Conservation (phyloP, 2,797 vertebrate genomes). For the Vultur gryphus region DNA sequence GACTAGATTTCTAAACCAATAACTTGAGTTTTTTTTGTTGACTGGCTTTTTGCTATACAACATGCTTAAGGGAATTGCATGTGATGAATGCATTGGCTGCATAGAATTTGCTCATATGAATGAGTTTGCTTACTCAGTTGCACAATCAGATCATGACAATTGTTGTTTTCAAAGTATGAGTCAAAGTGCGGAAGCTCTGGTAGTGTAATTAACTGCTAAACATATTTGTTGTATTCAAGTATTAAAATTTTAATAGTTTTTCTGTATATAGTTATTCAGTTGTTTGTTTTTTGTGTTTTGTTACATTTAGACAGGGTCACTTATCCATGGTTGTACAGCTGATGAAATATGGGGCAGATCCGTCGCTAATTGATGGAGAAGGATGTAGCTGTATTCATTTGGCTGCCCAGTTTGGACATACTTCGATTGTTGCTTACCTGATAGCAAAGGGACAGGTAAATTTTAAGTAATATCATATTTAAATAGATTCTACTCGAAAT, state of each 20-base stretch:
- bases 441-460: constrained; percentile 98
- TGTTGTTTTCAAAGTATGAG: background rate
- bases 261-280: background rate
- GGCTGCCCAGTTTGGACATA: constrained; percentile 98
- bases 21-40: background rate
- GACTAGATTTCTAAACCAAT: background rate
- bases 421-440: constrained; percentile 97
- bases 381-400: constrained; percentile 98
- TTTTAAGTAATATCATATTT: background rate
- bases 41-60: background rate
- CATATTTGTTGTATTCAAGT: background rate
- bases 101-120: background rate
- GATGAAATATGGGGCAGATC: constrained; percentile 96
- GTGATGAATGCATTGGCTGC: background rate
- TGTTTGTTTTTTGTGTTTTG: constrained; percentile 31
- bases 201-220: background rate
- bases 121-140: background rate
- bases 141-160: background rate
- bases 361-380: constrained; percentile 96
- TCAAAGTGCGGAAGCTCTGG: background rate
- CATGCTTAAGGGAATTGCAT: background rate
- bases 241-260: background rate
- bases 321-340: constrained; percentile 99
- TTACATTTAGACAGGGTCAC: constrained; percentile 89
- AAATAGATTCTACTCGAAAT: background rate